These are phyloP conservation scores for Acronicta aceris DNA, from an alignment of 2,888 invertebrate genomes.

Conservation along the genomic window DNA sequence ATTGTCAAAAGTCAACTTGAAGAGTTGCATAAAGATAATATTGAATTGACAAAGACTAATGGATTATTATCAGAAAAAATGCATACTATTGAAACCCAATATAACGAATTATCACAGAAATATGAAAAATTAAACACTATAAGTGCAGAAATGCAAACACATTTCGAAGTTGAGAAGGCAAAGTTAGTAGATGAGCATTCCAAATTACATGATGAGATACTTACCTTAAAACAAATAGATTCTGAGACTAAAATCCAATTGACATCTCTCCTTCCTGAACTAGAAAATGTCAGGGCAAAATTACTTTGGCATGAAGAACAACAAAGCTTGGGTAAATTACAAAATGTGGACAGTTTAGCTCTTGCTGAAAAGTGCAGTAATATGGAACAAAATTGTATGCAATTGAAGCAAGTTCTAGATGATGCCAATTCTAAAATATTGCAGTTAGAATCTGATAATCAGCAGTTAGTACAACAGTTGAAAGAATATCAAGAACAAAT, in stretches of 20 bases:
- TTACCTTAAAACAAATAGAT: constrained; percentile 59
- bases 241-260: constrained; percentile 62
- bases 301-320: constrained; percentile 58
- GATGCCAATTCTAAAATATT: constrained; percentile 79
- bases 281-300: constrained; percentile 63
- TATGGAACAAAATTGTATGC: constrained; percentile 70
- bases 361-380: constrained; percentile 64
- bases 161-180: constrained; percentile 57
- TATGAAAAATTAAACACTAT: constrained; percentile 61
- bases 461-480: constrained; percentile 59
- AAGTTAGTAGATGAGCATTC: constrained; percentile 56
- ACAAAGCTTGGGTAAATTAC: constrained; percentile 40
- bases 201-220: constrained; percentile 62
- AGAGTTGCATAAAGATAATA: constrained; percentile 62
- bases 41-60: constrained; percentile 60
- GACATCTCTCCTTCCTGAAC: constrained; percentile 60
- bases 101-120: constrained; percentile 59
- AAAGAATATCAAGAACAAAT: constrained; percentile 67
- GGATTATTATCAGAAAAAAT: constrained; percentile 59
- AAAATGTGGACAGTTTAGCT: constrained; percentile 51
- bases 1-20: constrained; percentile 66
- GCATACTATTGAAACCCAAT: constrained; percentile 58
- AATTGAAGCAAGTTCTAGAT: constrained; percentile 70
- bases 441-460: constrained; percentile 67
- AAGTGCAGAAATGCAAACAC: constrained; percentile 65